Evolutionary conservation across 2,888 invertebrate genomes (phyloP), one percentile per base, ranked within the genome.

Genomic region (Drosophila algonquin): DNA sequence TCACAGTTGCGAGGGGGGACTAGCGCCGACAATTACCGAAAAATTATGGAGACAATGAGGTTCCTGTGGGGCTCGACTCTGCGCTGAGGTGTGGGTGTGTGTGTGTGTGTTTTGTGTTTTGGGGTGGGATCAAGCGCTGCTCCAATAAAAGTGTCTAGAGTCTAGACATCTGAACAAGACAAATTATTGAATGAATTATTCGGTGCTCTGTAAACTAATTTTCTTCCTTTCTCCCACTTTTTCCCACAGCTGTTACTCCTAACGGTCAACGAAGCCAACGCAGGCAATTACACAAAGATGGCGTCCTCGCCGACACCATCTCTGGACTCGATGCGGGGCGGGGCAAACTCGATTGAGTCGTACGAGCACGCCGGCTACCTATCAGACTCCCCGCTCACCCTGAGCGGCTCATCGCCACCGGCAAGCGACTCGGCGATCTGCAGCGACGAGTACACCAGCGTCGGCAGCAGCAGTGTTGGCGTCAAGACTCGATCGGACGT

Each of bases 241-340:
- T 47, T 9, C 2, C 71, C 46, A 35, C 63, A 72, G 71, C 71
- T 72, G 71, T 72, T 72, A 72, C 73, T 63, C 47, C 54, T 72
- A 63, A 72, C 53, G 73, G 71, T 57, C 72, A 58, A 72, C 73
- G 73, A 57, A 58, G 71, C 71, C 71, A 72, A 53, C 46, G 63
- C 58, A 63, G 73, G 73, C 73, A 58, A 62, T 58, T 72, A 73
- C 60, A 65, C 50, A 77, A 96, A 96, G 95, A 97, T 97, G 97
- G 97, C 97, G 95, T 97, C 97, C 93, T 92, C 92, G 84, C 94
- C 94, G 93, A 97, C 97, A 94, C 97, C 97, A 93, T 97, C 97
- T 93, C 94, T 97, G 94, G 97, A 97, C 94, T 97, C 97, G 93
- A 94, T 96, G 94, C 96, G 96, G 92, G 92, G 92, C 80, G 72